phyloP scores from a whole-genome alignment of 2,113 vertebrate species.

The Lepisosteus oculatus region DNA sequence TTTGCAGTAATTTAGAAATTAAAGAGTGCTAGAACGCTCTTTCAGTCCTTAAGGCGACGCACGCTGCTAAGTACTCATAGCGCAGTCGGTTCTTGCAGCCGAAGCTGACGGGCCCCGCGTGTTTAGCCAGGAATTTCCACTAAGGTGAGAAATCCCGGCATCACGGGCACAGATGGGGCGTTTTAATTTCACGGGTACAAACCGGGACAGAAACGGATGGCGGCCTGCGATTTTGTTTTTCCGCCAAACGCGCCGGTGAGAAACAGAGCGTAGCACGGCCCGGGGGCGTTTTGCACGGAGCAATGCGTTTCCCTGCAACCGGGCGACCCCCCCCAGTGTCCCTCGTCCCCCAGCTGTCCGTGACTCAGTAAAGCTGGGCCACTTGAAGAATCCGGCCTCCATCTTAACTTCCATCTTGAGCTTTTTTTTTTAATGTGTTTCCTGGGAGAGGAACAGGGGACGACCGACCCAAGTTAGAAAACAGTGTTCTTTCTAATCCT shows the following conservation, averaged over 20 bases:
- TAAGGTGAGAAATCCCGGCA: no score
- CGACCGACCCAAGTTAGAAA: slow-evolving; percentile 4
- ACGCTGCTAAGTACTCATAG: no score
- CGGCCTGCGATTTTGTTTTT: no score
- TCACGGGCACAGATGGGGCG: no score
- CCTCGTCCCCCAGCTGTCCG: slow-evolving; percentile 25
- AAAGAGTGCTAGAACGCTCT: no score
- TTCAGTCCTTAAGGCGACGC: no score
- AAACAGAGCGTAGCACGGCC: not conserved
- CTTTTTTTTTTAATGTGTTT: slow-evolving; percentile 26
- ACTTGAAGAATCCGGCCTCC: not conserved
- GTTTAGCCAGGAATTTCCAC: no score
- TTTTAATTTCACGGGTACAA: no score
- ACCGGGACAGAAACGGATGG: no score
- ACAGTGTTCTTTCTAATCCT: slow-evolving; percentile 15
- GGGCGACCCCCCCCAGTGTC: slow-evolving; percentile 24
- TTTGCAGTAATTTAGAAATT: no score
- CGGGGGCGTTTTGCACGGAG: not conserved
- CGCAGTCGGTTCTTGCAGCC: no score
- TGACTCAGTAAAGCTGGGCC: not conserved
- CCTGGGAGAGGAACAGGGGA: slow-evolving; percentile 5
- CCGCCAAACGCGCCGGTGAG: not conserved
- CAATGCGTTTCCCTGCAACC: not conserved
- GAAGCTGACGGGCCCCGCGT: no score
- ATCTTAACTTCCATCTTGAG: slow-evolving; percentile 38